Evolutionary conservation across 1,140 invertebrate species (phyloP).

Genomic region (Mycetomoellerius zeteki): DNA sequence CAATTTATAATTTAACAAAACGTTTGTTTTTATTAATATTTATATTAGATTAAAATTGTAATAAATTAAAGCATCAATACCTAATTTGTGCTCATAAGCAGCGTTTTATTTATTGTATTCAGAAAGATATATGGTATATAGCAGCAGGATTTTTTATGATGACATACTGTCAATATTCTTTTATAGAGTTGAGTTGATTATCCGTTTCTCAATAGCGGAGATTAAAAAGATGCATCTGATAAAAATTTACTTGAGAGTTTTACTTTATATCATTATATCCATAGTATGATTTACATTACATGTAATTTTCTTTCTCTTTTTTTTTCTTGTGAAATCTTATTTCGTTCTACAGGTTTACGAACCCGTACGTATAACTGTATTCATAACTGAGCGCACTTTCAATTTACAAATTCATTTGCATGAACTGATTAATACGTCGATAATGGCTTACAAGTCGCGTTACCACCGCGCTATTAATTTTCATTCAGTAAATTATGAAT

Average conservation of each 20-base stretch:
- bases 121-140: background rate
- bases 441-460: conserved; percentile 44
- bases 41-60: no score
- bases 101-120: background rate
- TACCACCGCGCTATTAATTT: conserved; percentile 45
- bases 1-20: no score
- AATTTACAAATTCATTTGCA: conserved; percentile 57
- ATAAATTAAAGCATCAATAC: no score
- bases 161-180: background rate
- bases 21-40: no score
- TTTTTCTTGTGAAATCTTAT: background rate
- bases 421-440: conserved; percentile 44
- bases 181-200: background rate
- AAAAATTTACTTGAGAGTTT: background rate
- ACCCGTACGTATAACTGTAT: conserved; percentile 11
- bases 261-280: background rate
- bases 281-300: background rate
- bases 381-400: conserved; percentile 29
- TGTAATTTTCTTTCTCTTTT: background rate
- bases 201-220: background rate
- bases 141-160: background rate
- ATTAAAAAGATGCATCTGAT: background rate
- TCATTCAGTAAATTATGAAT: conserved; percentile 35
- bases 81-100: no score
- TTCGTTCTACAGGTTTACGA: background rate